These are phyloP conservation scores for Aleiodes testaceus DNA, from an alignment of 2,888 invertebrate species.

Conservation along the genomic window DNA sequence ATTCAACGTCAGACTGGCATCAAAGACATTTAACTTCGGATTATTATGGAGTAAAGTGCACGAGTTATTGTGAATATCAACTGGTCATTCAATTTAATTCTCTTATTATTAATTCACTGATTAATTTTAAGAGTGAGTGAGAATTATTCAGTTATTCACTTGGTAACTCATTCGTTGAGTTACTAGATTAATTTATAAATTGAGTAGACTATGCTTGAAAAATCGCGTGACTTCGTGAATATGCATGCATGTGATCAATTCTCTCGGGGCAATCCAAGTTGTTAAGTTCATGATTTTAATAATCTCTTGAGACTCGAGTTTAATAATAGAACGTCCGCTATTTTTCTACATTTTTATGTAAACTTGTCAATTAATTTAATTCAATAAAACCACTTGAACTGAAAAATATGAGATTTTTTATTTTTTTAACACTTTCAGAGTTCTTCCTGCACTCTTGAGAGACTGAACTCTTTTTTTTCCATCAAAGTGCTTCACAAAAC, in stretches of 20 bases:
- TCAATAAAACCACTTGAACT: too few species aligned
- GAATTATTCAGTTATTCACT: conserved; percentile 16
- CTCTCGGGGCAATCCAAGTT: conserved; percentile 8
- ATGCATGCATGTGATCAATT: conserved; percentile 24
- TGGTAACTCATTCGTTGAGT: conserved; percentile 20
- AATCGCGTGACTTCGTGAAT: conserved; percentile 25
- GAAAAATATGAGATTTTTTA: too few species aligned
- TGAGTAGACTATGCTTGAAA: conserved; percentile 15
- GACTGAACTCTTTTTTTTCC: background rate
- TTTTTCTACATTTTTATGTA: background rate
- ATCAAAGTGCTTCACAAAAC: conserved; percentile 48
- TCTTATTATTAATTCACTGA: conserved; percentile 7
- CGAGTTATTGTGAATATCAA: conserved; percentile 12
- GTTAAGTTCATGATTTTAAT: conserved; percentile 31
- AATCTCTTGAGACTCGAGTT: conserved; percentile 13
- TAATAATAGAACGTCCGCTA: background rate
- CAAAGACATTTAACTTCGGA: conserved; percentile 1
- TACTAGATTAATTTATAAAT: conserved; percentile 24
- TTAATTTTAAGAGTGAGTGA: background rate
- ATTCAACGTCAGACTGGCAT: background rate
- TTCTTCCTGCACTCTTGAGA: conserved; percentile 8
- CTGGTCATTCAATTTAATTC: background rate
- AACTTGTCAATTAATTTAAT: too few species aligned
- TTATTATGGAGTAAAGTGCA: background rate
- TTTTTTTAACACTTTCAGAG: too few species aligned